A percentile compares a stretch with the other conserved stretches of the same genome.
Conservation (phyloP, 1,140 invertebrate species). For the Diabrotica virgifera region DNA sequence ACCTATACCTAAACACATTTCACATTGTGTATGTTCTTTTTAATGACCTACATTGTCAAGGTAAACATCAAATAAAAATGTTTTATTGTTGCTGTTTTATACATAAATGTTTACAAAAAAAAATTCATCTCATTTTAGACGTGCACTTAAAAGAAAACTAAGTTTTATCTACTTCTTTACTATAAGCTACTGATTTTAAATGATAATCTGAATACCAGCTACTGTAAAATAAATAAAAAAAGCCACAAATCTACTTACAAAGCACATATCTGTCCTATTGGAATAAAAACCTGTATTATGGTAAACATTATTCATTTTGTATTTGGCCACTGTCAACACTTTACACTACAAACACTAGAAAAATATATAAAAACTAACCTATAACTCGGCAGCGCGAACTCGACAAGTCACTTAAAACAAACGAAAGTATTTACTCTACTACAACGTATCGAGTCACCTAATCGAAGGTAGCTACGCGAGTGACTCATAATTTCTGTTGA, state of each 20-base stretch:
- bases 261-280: constrained; percentile 12
- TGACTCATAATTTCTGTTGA: constrained; percentile 14
- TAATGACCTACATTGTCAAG: no score
- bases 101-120: no score
- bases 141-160: no score
- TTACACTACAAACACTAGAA: constrained; percentile 4
- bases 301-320: constrained; percentile 22
- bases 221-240: no score
- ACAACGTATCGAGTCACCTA: background rate
- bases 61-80: no score
- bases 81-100: no score
- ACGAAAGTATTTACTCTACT: constrained; percentile 7
- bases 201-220: no score
- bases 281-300: constrained; percentile 9
- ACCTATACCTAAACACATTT: no score
- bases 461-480: constrained; percentile 11
- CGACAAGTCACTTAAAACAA: constrained; percentile 5
- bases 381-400: background rate
- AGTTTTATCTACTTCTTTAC: no score
- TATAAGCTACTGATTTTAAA: no score
- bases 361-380: constrained; percentile 1
- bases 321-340: background rate
- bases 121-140: no score
- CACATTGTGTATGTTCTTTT: no score
- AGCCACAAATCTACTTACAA: constrained; percentile 8